phyloP scores from a whole-genome alignment of 1,140 invertebrate genomes.

The Maconellicoccus hirsutus region DNA sequence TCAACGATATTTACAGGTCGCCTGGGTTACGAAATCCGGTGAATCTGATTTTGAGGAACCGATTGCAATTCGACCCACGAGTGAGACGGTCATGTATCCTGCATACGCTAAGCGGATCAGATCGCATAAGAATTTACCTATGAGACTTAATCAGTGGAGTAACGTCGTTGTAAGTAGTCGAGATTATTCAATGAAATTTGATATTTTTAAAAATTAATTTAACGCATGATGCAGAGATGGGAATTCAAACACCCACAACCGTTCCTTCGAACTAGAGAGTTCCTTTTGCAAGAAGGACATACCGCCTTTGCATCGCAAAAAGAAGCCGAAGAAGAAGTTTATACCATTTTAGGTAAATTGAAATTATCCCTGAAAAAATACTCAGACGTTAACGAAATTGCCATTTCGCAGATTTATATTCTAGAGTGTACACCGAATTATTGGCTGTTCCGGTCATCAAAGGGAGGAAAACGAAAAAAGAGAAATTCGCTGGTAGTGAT shows the following conservation, averaged over 20 bases:
- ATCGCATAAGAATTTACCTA: slow-evolving; percentile 91
- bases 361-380: too few species aligned
- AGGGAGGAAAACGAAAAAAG: slow-evolving; percentile 95
- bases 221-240: slow-evolving; percentile 50
- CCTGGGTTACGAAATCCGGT: slow-evolving; percentile 41
- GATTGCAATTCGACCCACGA: slow-evolving; percentile 96
- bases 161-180: slow-evolving; percentile 74
- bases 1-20: slow-evolving; percentile 21
- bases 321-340: slow-evolving; percentile 84
- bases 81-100: slow-evolving; percentile 99
- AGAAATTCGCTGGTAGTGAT: slow-evolving; percentile 97
- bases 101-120: slow-evolving; percentile 97
- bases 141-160: slow-evolving; percentile 98
- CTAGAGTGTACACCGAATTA: slow-evolving; percentile 78
- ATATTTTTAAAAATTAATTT: slow-evolving; percentile 18
- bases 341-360: slow-evolving; percentile 56
- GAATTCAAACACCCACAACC: slow-evolving; percentile 99
- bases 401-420: slow-evolving; percentile 63
- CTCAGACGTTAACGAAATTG: too few species aligned
- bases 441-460: slow-evolving; percentile 90
- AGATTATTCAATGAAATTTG: slow-evolving; percentile 3
- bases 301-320: slow-evolving; percentile 73
- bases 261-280: slow-evolving; percentile 93
- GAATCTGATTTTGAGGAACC: slow-evolving; percentile 88
- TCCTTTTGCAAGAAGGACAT: slow-evolving; percentile 99